These are phyloP conservation scores for Pithys albifrons DNA, from an alignment of 2,113 vertebrate genomes.

Conservation along the genomic window DNA sequence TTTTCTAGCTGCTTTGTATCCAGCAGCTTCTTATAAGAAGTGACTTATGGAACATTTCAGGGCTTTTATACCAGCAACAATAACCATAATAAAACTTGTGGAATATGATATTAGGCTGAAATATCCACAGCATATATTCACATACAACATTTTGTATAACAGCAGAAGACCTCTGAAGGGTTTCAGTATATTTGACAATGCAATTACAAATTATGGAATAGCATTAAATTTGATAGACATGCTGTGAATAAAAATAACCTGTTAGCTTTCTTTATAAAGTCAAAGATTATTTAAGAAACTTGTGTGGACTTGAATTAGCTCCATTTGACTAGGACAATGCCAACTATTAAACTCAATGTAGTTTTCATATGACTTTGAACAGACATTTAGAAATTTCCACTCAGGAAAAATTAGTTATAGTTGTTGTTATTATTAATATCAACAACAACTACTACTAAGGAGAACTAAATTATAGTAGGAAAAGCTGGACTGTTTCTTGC, in stretches of 20 bases:
- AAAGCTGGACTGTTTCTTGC: background rate
- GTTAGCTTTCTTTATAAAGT: background rate
- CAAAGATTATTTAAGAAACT: background rate
- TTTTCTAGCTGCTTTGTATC: slow-evolving; percentile 36
- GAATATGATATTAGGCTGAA: background rate
- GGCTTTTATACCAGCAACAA: slow-evolving; percentile 24
- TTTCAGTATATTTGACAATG: slow-evolving; percentile 18
- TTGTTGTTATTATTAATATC: no score
- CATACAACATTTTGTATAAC: background rate
- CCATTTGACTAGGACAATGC: background rate
- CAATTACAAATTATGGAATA: background rate
- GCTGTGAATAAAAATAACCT: background rate
- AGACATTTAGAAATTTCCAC: background rate
- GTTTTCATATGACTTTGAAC: background rate
- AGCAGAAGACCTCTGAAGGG: background rate
- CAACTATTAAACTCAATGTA: background rate
- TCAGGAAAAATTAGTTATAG: background rate
- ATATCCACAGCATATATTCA: background rate
- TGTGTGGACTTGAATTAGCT: background rate
- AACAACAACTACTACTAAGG: background rate
- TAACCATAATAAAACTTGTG: slow-evolving; percentile 1
- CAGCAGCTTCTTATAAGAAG: background rate
- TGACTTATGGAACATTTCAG: slow-evolving; percentile 38
- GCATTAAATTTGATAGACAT: background rate
- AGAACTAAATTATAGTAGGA: background rate